Conservation (phyloP, 2,797 vertebrate genomes). For the Tauraco hartlaubi region DNA sequence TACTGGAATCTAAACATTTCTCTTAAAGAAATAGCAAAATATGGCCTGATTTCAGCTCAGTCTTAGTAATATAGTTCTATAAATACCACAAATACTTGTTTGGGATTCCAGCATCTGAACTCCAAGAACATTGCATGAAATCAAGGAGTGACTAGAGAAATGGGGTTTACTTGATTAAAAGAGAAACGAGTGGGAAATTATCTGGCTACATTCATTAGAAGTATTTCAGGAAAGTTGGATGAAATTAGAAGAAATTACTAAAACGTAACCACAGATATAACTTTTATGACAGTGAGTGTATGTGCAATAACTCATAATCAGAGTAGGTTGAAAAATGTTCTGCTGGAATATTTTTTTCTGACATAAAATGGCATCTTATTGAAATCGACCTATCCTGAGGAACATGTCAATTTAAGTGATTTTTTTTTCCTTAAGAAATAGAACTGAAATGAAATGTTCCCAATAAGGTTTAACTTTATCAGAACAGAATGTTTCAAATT, state of each 20-base stretch:
- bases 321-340: constrained; percentile 31
- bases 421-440: background rate
- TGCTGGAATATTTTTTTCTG: constrained; percentile 18
- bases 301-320: background rate
- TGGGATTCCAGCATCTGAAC: background rate
- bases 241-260: constrained; percentile 45
- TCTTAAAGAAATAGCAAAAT: background rate
- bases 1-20: background rate
- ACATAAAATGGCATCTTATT: constrained; percentile 32
- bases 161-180: background rate
- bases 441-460: constrained; percentile 18
- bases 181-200: background rate
- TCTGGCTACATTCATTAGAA: constrained; percentile 4
- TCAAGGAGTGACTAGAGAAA: background rate
- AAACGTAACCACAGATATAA: constrained; percentile 6
- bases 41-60: background rate
- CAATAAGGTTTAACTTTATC: constrained; percentile 30
- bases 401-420: constrained; percentile 23
- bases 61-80: background rate
- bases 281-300: background rate
- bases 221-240: background rate
- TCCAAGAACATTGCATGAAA: background rate
- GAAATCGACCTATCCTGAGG: constrained; percentile 23
- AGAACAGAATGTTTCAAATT: constrained; percentile 58
- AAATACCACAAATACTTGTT: background rate